Evolutionary conservation across 1,140 invertebrate species (phyloP), one percentile per base, ranked within the genome.

Genomic region (Trichonephila clavipes): DNA sequence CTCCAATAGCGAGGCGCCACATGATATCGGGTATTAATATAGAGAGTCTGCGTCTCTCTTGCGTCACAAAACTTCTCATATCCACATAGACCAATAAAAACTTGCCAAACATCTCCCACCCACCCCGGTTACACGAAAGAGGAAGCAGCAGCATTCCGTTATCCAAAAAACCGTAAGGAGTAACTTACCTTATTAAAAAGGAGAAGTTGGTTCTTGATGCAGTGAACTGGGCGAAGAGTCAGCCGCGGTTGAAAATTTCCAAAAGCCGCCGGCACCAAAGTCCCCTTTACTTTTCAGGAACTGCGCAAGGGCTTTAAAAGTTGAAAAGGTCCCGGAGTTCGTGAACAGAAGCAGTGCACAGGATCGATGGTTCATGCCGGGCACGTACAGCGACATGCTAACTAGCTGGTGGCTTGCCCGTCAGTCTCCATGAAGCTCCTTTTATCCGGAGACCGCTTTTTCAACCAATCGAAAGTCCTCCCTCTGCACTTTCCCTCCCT

Each of bases 1-100:
- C 92, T 88, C 92, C 92, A 93, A 93, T 93, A 66, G 92, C 86
- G 77, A 83, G 69, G 44, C 72, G 85, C 69, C 92, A 24, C 92
- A 88, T 88, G 92, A 93, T 93, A 93, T 93, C 51, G 92, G 34
- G 92, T 93, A 93, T 93, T 93, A 93, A 93, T 93, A 93, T 93
- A 88, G 86, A 34, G 81, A 34, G 64, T 40, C 85, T 77, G 61
- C 91, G 83, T 93, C 91, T 72, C 85, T 28, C 58, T 92, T 77
- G 61, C 91, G 83, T 93, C 91, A 87, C 66, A 28, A 72, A 87
- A 93, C 91, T 81, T 87, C 85, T 93, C 91, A 93, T 93, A 93
- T 88, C 82, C 91, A 59, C 83, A 93, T 87, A 86, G 91, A 93
- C 83, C 91, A 87, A 93, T 87, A 87, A 88, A 93, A 93, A 82